These are phyloP conservation scores for Scaptomyza parva DNA, from an alignment of 2,888 invertebrate genomes.

Conservation along the genomic window DNA sequence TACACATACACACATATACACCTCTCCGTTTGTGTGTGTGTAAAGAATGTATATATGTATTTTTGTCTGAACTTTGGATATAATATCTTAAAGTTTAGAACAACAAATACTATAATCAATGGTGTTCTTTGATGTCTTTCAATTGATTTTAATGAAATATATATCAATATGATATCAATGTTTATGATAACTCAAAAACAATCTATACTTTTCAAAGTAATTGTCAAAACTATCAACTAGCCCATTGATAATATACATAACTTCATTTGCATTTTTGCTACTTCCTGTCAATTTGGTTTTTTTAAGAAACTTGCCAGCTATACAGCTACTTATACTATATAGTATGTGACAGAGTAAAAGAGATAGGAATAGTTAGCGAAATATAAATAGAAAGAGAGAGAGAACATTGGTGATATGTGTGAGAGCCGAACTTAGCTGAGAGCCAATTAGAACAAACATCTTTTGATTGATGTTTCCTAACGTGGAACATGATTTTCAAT, in stretches of 20 bases:
- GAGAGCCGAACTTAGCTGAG: slow-evolving; percentile 28
- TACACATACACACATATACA: too few species aligned
- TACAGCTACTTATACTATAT: not conserved
- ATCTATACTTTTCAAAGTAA: too few species aligned
- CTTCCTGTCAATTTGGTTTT: slow-evolving; percentile 39
- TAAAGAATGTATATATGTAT: too few species aligned
- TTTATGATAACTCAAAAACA: too few species aligned
- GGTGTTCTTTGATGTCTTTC: too few species aligned
- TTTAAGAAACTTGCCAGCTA: slow-evolving; percentile 6
- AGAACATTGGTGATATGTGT: not conserved
- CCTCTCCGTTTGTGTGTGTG: too few species aligned
- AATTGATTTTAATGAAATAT: too few species aligned
- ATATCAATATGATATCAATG: too few species aligned
- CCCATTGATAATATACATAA: slow-evolving; percentile 8
- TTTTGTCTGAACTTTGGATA: too few species aligned
- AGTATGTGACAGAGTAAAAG: not conserved
- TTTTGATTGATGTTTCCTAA: slow-evolving; percentile 54
- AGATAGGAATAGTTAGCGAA: too few species aligned
- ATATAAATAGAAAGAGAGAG: not conserved
- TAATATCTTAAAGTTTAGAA: too few species aligned
- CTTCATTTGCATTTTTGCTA: slow-evolving; percentile 50
- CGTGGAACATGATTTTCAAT: slow-evolving; percentile 62
- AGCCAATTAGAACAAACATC: slow-evolving; percentile 61
- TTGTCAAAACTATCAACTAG: not conserved
- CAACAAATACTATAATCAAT: too few species aligned